These are phyloP conservation scores for Pseudomyrmex cubaensis DNA, from an alignment of 1,140 invertebrate species.

Conservation along the genomic window DNA sequence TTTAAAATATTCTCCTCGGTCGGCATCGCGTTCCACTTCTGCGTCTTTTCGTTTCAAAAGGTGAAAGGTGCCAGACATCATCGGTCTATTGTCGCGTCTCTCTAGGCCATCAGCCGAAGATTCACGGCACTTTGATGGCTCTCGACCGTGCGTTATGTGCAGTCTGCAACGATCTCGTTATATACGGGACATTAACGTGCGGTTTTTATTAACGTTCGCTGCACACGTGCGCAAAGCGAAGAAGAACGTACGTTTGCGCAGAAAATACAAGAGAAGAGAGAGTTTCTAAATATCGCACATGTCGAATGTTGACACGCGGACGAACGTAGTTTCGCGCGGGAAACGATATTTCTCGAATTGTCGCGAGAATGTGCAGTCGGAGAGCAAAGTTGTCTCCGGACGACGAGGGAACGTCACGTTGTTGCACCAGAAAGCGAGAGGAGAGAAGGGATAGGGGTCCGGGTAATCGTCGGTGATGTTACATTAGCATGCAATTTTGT, in stretches of 20 bases:
- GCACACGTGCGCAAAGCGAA: constrained; percentile 6
- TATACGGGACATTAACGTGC: constrained; percentile 21
- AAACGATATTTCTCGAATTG: constrained; percentile 26
- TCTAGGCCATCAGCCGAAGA: not conserved
- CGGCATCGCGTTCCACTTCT: not conserved
- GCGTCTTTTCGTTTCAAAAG: not conserved
- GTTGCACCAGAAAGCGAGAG: constrained; percentile 11
- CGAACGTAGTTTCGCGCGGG: not conserved
- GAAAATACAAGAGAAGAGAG: not conserved
- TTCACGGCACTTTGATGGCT: constrained; percentile 30
- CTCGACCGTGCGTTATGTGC: constrained; percentile 10
- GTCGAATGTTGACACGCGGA: constrained; percentile 33
- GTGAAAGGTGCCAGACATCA: not conserved
- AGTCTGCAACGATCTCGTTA: constrained; percentile 29
- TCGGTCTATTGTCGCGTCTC: not conserved
- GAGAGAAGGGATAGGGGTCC: not conserved
- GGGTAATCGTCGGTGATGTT: constrained; percentile 34
- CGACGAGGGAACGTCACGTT: constrained; percentile 24
- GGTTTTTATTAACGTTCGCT: constrained; percentile 20
- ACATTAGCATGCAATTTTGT: constrained; percentile 22
- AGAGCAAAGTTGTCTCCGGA: not conserved
- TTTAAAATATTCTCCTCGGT: no score
- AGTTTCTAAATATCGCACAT: constrained; percentile 3
- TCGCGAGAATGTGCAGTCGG: constrained; percentile 10
- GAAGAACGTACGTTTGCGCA: no score